Base-by-base conservation (phyloP, 2,113 vertebrate species). In the Erythrocercus mccallii region DNA sequence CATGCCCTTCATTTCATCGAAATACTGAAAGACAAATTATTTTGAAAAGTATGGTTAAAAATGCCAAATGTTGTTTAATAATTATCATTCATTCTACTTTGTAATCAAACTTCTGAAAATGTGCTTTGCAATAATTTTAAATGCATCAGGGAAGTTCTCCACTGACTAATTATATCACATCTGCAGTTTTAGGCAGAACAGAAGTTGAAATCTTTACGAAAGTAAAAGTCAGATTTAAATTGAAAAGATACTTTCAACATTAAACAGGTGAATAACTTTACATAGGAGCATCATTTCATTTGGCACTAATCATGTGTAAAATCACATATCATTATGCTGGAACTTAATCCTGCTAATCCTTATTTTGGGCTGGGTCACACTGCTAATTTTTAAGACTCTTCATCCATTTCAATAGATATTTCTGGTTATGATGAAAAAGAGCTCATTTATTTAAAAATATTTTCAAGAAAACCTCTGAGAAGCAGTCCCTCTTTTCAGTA, bases 281-380 rank as follows among this genome's bases (percentile, higher is more conserved):
- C 44, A 62, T 13, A n/a, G 42, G 20, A 65, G 47, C 89, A 87
- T 23, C 5, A 45, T 76, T 91, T 18, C 5, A 61, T 91, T 91
- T 89, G 70, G 13, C 21, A 85, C 25, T 87, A 48, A 71, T 79
- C 44, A 72, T 37, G 53, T 79, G 57, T 81, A 51, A 87, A 92
- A 92, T 79, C 65, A 31, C 38, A 33, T 81, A 74, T 60, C 18
- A 50, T 91, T 92, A 57, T 2, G 8, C 25, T 69, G 33, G 27
- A 79, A 31, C n/a, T 90, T 92, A 85, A 90, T 93, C 87, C 33
- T 88, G 31, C 25, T 93, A 77, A 82, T 93, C 37, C 54, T 80
- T 90, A 88, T 86, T 95, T 93, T 8, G 11, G 42, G 5, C 28
- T 72, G 53, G 74, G 71, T 68, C 73, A 82, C 42, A 57, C 10